These are phyloP conservation scores for Monochamus alternatus DNA, from an alignment of 2,888 invertebrate genomes.

Conservation along the genomic window DNA sequence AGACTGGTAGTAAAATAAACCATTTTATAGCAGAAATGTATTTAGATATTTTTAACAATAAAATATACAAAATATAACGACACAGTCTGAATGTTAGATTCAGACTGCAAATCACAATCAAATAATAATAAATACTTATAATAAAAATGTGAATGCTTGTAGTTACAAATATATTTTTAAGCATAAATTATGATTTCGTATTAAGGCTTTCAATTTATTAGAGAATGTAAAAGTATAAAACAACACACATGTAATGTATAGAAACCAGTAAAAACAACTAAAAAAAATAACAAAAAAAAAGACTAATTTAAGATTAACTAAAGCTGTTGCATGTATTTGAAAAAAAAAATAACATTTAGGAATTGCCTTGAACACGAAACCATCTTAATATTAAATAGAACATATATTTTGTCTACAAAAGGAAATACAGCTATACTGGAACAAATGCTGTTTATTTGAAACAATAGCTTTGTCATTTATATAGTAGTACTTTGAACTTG, in stretches of 20 bases:
- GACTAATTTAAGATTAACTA: no score
- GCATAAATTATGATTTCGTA: background rate
- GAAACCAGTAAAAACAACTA: no score
- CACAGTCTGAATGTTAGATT: background rate
- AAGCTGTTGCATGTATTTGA: no score
- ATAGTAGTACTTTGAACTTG: no score
- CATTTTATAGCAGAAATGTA: background rate
- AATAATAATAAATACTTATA: background rate
- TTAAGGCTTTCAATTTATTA: background rate
- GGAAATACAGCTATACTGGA: no score
- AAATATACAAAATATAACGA: background rate
- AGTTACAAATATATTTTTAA: background rate
- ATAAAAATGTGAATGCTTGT: background rate
- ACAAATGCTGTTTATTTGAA: no score
- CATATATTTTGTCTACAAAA: no score
- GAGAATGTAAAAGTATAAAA: background rate
- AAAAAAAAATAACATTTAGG: no score
- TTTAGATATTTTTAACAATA: background rate
- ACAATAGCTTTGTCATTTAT: no score
- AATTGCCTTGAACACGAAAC: no score
- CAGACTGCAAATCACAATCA: background rate
- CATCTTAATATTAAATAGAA: no score
- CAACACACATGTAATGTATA: background rate
- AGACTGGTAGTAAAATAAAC: background rate
- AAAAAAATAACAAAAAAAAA: no score